Evolutionary conservation across 2,797 vertebrate genomes (phyloP), one percentile per base, ranked within the genome.

Genomic region (Fratercula arctica): DNA sequence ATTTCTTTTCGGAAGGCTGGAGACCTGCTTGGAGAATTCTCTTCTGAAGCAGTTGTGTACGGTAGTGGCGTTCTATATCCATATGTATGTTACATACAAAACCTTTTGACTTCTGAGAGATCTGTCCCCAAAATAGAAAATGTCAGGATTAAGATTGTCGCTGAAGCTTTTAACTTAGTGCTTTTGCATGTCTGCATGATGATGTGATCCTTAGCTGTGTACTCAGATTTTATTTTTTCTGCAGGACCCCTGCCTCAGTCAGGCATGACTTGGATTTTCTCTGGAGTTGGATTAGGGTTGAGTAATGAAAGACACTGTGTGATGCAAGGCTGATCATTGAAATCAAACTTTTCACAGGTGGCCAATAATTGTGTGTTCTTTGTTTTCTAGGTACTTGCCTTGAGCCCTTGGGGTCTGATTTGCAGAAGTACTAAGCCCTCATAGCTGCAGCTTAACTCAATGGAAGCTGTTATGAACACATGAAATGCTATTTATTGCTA

Each of bases 331-430:
- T 96, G 85, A 93, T 93, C 57, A 83, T 43, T 92, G 89, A 96
- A 89, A 93, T 57, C 64, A 90, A 53, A 80, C 78, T 93, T 91
- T 77, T 85, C 92, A 90, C 93, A 95, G 81, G 75, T 85, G 93
- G 92, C 84, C 86, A 95, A 68, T 92, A 96, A 96, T 54, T 80
- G 75, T 92, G 87, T 82, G 72, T 51, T 89, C 91, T 92, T 93
- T 95, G 87, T 93, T 95, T 93, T 77, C 95, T 89, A 87, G 92
- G 84, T 75, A 68, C 84, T 92, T 53, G 35, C 78, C 88, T 77
- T 83, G 86, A 92, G 81, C 93, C 88, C 84, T 68, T 87, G 68
- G 89, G 92, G 87, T 94, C 89, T 92, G 95, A 93, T 95, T 56
- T 96, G 95, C 82, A 92, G 95, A 84, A 95, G 66, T 61, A 61